A percentile compares a stretch with the other conserved stretches of the same genome.
Conservation (phyloP, 2,113 vertebrate genomes). For the Urocolius indicus region DNA sequence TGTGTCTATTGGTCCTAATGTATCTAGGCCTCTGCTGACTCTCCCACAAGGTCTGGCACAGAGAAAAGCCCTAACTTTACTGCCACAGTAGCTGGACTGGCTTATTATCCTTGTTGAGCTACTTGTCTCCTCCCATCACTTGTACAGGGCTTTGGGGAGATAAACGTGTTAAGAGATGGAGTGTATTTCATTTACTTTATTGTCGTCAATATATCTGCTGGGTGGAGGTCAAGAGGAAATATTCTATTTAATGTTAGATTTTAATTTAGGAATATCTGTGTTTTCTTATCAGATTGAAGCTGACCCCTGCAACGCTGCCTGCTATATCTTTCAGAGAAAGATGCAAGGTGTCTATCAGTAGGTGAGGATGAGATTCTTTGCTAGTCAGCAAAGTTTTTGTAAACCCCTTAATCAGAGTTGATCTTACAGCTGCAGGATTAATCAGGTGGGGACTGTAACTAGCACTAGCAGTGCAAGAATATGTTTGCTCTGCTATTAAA, state of each 20-base stretch:
- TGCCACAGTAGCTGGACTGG: not conserved
- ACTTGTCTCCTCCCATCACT: not conserved
- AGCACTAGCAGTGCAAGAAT: not conserved
- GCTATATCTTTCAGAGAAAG: not conserved
- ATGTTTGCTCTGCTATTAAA: not conserved
- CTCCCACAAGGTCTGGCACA: not conserved
- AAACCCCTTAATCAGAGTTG: not conserved
- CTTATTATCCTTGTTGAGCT: not conserved
- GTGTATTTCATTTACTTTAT: not conserved
- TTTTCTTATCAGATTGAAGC: not conserved
- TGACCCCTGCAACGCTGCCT: not conserved
- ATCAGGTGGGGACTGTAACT: not conserved
- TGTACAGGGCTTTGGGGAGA: not conserved
- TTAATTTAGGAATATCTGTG: conserved; percentile 6
- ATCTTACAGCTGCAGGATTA: not conserved
- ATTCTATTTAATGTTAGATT: not conserved
- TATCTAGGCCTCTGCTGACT: not conserved
- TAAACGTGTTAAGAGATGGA: not conserved
- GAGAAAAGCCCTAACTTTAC: not conserved
- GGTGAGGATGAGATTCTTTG: not conserved
- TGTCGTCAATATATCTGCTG: not conserved
- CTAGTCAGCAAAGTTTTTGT: not conserved
- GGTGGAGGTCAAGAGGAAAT: not conserved
- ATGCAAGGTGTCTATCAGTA: not conserved
- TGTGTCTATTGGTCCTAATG: not conserved